Evolutionary conservation across 2,888 invertebrate species (phyloP), one percentile per base, ranked within the genome.

Genomic region (Andrena chrysosceles): DNA sequence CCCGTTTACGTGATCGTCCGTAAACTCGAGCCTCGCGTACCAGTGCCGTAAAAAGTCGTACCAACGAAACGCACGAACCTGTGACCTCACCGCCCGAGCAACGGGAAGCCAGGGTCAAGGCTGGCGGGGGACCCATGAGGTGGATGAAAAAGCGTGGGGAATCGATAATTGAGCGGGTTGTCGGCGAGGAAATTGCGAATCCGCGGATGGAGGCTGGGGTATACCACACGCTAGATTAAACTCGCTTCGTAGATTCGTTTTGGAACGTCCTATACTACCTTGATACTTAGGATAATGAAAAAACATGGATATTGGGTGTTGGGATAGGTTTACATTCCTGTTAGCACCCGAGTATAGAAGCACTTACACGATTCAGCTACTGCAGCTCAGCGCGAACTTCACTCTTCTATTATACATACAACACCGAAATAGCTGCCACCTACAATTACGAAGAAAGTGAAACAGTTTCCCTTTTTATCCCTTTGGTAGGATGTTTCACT

Each of bases 141-240:
- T 89, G 87, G 48, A 80, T 83, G 56, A 87, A 90, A 83, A 89
- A 87, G 79, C 83, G 56, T 49, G 72, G 63, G 13, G 76, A 91
- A 89, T 91, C 89, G 82, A 90, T 92, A 86, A 74, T 90, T 56
- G 86, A 87, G 80, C 87, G 84, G 29, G 20, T 66, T 48, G 8
- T 1, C 67, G 31, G 20, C n/a, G 54, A 66, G 23, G 20, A 63
- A 67, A 35, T 66, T 42, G 29, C 6, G 23, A 35, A 33, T 56
- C 20, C 48, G 54, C 52, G 26, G 54, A 33, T 10, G 13, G 33
- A 52, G 26, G 16, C 26, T 60, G 16, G 63, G 2, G 42, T 48
- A 13, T 31, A 16, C 62, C n/a, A 4, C 70, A 10, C 8, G 35
- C n/a, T 31, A 70, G 62, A 49, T 68, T 33, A 33, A 69, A 66